phyloP scores from a whole-genome alignment of 2,888 invertebrate genomes.

The Erebia epiphron region DNA sequence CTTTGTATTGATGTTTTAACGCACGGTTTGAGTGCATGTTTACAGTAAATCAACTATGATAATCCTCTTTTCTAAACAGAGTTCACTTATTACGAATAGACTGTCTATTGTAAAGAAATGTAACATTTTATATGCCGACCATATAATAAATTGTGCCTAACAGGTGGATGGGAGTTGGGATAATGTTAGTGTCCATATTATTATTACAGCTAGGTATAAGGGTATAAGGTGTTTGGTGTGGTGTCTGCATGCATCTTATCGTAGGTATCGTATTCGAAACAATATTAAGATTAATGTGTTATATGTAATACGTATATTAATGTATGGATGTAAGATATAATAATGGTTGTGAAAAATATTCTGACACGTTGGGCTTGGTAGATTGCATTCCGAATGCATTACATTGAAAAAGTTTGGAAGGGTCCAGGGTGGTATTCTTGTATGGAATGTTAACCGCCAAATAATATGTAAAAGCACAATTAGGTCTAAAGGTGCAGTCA shows the following conservation, averaged over 20 bases:
- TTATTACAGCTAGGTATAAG: slow-evolving; percentile 26
- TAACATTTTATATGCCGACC: slow-evolving; percentile 29
- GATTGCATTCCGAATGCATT: slow-evolving; percentile 24
- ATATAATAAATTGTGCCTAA: slow-evolving; percentile 36
- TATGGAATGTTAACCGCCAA: not conserved
- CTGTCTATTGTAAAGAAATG: not conserved
- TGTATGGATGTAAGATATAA: slow-evolving; percentile 30
- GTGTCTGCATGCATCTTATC: slow-evolving; percentile 31
- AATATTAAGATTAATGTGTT: slow-evolving; percentile 2
- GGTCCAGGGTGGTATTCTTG: not conserved
- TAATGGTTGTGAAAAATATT: slow-evolving; percentile 37
- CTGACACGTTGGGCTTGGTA: slow-evolving; percentile 14
- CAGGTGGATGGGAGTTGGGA: slow-evolving; percentile 25
- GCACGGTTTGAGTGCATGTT: not conserved
- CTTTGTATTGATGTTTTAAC: slow-evolving; percentile 9
- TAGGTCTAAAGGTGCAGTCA: no score
- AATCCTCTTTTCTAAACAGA: not conserved
- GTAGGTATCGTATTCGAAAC: slow-evolving; percentile 18
- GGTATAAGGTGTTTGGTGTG: slow-evolving; percentile 32
- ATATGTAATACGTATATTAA: slow-evolving; percentile 26
- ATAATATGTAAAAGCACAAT: not conserved
- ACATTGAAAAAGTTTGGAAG: not conserved
- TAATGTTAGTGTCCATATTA: slow-evolving; percentile 27
- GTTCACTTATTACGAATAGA: slow-evolving; percentile 4
- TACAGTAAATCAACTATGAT: not conserved